Evolutionary conservation across 2,797 vertebrate genomes (phyloP), one percentile per base, ranked within the genome.

Genomic region (Sebastes wilsoni): DNA sequence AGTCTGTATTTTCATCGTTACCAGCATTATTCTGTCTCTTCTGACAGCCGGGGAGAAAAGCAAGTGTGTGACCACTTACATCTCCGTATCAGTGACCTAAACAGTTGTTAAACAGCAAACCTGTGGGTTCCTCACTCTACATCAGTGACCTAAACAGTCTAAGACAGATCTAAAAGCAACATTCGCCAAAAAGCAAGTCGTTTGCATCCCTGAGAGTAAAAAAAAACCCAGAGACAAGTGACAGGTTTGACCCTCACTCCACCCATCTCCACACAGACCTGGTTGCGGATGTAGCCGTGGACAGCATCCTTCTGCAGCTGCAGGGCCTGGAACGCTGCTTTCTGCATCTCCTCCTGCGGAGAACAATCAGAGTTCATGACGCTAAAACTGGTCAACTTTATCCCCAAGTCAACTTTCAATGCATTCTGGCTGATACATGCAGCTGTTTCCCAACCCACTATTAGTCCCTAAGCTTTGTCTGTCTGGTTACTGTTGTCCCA

Each of bases 241-340:
- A 59, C 27, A 36, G 65, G 30, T 49, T 55, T 18, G 56, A 71
- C 27, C 52, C 3, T 12, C 3, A 20, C 20, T n/a, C 46, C 38
- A 22, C 72, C 56, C 30, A 14, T 42, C 0, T 12, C 22, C n/a
- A 72, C 49, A 92, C 91, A 36, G 6, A 99, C 98, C 98, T 99
- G 97, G 84, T 94, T 97, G 75, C 98, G 95, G 83, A 99, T 98
- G 87, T 96, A 97, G 72, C 93, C 93, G 16, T 99, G 97, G 54
- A 97, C 97, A 5, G 97, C 94, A 67, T 99, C 98, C 72, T 96
- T 97, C 94, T 99, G 98, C 85, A 99, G 94, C 90, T 99, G 98
- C 66, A 99, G 95, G 3, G 97, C 97, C 95, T 98, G 97, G 16
- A 99, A 99, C 0, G 98, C 98, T 4, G 96, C 96, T 88, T 97